Evolutionary conservation across 2,888 invertebrate genomes (phyloP).

Genomic region (Quadroppia sp.): DNA sequence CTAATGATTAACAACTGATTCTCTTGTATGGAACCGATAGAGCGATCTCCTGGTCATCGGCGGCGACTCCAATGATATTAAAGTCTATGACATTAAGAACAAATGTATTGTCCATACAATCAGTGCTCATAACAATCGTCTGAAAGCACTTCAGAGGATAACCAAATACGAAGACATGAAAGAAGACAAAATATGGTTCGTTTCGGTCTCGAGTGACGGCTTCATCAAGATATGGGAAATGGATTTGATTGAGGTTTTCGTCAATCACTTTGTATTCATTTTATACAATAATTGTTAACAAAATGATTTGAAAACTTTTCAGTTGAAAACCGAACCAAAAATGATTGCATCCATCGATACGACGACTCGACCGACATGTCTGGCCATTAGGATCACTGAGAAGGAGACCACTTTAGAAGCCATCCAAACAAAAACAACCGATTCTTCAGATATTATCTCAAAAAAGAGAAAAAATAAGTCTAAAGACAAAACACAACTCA

Average conservation of each 20-base stretch:
- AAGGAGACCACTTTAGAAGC: not conserved
- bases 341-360: conserved; percentile 44
- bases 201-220: conserved; percentile 45
- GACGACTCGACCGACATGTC: conserved; percentile 45
- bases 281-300: not conserved
- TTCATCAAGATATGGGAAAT: conserved; percentile 45
- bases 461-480: conserved; percentile 19
- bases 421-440: not conserved
- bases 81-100: conserved; percentile 41
- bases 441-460: not conserved
- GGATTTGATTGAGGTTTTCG: conserved; percentile 42
- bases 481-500: not conserved
- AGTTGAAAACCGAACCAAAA: conserved; percentile 38
- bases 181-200: conserved; percentile 33
- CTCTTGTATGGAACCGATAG: conserved; percentile 36
- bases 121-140: conserved; percentile 42
- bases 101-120: conserved; percentile 39
- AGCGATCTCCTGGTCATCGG: conserved; percentile 44
- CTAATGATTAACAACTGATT: conserved; percentile 13
- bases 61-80: conserved; percentile 43
- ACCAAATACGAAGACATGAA: not conserved
- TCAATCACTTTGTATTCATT: not conserved
- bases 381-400: conserved; percentile 36
- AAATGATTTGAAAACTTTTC: no score
- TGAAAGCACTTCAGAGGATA: conserved; percentile 26